phyloP scores from a whole-genome alignment of 2,888 invertebrate species.

The Augiades crinisus region DNA sequence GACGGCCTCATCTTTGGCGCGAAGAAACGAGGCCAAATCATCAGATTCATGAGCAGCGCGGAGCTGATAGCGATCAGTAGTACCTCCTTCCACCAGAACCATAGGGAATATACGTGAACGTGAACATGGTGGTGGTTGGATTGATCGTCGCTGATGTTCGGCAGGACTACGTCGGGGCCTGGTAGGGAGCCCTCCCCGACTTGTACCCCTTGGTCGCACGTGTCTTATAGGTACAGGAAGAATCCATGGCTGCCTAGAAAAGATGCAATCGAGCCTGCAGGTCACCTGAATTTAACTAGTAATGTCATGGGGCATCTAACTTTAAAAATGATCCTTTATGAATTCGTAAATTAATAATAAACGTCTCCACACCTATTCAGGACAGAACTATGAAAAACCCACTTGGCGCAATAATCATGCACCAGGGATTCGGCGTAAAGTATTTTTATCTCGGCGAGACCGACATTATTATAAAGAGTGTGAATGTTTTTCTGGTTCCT shows the following conservation, averaged over 20 bases:
- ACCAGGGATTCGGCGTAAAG: too few species aligned
- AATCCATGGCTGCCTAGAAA: slow-evolving; percentile 85
- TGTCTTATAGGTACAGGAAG: slow-evolving; percentile 85
- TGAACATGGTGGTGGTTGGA: slow-evolving; percentile 81
- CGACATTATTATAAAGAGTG: too few species aligned
- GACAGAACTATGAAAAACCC: too few species aligned
- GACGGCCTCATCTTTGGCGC: slow-evolving; percentile 58
- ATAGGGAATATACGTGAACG: slow-evolving; percentile 87
- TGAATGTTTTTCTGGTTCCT: too few species aligned
- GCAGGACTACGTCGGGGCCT: slow-evolving; percentile 42
- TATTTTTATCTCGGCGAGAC: too few species aligned
- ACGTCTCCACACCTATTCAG: too few species aligned
- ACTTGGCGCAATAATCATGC: too few species aligned
- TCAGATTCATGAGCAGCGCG: slow-evolving; percentile 85
- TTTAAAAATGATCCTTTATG: too few species aligned
- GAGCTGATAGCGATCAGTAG: slow-evolving; percentile 87
- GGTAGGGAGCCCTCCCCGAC: slow-evolving; percentile 51
- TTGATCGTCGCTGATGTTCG: slow-evolving; percentile 64
- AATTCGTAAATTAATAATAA: too few species aligned
- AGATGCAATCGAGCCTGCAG: not conserved
- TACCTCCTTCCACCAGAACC: slow-evolving; percentile 92
- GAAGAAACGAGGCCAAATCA: slow-evolving; percentile 80
- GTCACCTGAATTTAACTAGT: too few species aligned
- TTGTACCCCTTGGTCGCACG: slow-evolving; percentile 70
- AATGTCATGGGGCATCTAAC: too few species aligned